Percentiles rank a stretch among this genome's conserved stretches.
These are phyloP conservation scores for Capra hircus DNA, from an alignment of 2,113 vertebrate species.

Conservation along the genomic window DNA sequence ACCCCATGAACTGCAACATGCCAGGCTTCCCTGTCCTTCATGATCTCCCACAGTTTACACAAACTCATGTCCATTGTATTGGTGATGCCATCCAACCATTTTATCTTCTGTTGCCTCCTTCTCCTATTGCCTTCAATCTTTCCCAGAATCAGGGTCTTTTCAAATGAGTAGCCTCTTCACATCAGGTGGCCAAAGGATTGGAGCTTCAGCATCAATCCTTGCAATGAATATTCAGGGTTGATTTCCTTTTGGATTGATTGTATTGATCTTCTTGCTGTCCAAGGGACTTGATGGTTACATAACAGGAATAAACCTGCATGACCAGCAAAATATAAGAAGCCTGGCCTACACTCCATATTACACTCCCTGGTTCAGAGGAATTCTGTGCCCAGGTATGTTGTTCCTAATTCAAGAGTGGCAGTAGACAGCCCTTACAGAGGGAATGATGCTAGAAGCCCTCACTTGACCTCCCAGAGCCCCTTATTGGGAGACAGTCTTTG, in stretches of 20 bases:
- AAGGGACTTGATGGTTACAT: not conserved
- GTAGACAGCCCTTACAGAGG: not conserved
- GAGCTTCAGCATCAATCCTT: not conserved
- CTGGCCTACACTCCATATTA: not conserved
- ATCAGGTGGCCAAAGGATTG: not conserved
- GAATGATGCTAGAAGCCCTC: not conserved
- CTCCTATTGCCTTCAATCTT: not conserved
- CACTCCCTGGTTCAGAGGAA: not conserved
- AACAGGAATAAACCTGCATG: not conserved
- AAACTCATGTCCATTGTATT: not conserved
- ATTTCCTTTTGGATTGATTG: not conserved
- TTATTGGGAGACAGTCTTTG: not conserved
- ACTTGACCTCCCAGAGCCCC: not conserved
- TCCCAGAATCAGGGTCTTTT: not conserved
- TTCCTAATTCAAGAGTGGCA: not conserved
- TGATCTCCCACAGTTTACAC: not conserved
- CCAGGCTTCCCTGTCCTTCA: not conserved
- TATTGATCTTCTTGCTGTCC: not conserved
- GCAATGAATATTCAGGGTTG: not conserved
- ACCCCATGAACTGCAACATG: not conserved
- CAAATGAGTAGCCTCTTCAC: not conserved
- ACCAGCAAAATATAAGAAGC: not conserved
- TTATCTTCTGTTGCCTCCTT: not conserved
- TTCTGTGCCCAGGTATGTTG: not conserved
- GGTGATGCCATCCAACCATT: not conserved